Evolutionary conservation across 2,797 vertebrate species (phyloP), one percentile per base, ranked within the genome.

Genomic region (Scarus forsteni): DNA sequence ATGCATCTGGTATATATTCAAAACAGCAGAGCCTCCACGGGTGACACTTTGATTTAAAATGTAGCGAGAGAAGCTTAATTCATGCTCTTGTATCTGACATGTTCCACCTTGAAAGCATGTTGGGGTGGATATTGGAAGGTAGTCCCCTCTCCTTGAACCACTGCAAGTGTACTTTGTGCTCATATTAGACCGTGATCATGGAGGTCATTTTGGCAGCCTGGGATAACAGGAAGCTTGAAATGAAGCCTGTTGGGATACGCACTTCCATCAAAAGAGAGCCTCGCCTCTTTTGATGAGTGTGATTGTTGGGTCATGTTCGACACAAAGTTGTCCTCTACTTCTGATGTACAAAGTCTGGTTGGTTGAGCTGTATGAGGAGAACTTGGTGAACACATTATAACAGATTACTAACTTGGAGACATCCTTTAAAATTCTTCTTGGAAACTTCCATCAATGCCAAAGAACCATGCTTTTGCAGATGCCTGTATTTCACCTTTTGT

Each of bases 171-270:
- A 79, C 90, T 86, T 45, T 85, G 72, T 86, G 84, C 79, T 87
- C 79, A 80, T 74, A 67, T 54, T 80, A 76, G 86, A 80, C 18
- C 54, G 72, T 75, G 79, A 80, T 77, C 73, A 81, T 67, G 48
- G 78, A 85, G 86, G 92, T 93, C 92, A 93, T 93, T 92, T 93
- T 92, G 92, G 92, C 92, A 93, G 91, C 92, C 92, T 83, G 90
- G 90, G 88, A 81, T 45, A 54, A 63, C 59, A 39, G 70, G 72
- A 85, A 44, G 62, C 27, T 68, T 70, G 54, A 70, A 84, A 71
- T 66, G 81, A 73, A 56, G 53, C 59, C 68, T 27, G 64, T 62
- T 65, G 43, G 68, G 64, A 77, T 70, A 60, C 77, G 56, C 69
- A 70, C 61, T 70, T 54, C 71, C 60, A 64, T 75, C 56, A 71